phyloP scores from a whole-genome alignment of 2,113 vertebrate species.

The Scalopus aquaticus region DNA sequence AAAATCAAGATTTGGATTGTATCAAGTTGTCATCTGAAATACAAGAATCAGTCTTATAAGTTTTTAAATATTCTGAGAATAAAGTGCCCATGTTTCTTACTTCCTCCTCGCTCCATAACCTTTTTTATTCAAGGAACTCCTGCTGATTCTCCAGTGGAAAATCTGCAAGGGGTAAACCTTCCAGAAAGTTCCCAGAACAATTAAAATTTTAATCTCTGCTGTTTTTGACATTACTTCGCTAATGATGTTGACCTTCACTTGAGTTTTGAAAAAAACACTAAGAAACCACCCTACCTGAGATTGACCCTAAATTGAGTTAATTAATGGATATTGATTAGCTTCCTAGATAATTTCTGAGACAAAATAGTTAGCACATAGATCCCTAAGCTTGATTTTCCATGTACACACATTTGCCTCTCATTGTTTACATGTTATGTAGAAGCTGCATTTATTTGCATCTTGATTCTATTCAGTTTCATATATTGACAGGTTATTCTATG shows the following conservation, averaged over 20 bases:
- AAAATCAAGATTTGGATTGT: neutral
- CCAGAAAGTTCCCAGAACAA: neutral
- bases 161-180: neutral
- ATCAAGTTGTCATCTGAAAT: neutral
- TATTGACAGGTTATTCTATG: neutral
- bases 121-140: neutral
- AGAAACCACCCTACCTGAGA: neutral
- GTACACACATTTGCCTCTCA: neutral
- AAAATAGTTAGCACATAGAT: neutral
- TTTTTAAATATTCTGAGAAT: neutral
- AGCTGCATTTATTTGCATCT: neutral
- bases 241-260: neutral
- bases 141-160: neutral
- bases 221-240: neutral
- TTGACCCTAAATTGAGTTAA: neutral
- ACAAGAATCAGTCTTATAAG: neutral
- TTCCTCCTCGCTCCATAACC: neutral
- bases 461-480: neutral
- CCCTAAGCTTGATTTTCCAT: neutral
- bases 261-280: neutral
- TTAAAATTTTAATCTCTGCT: neutral
- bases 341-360: neutral
- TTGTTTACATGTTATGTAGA: neutral
- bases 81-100: neutral
- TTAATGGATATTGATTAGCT: neutral